phyloP scores from a whole-genome alignment of 1,140 invertebrate species.

The Lordiphosa collinella region DNA sequence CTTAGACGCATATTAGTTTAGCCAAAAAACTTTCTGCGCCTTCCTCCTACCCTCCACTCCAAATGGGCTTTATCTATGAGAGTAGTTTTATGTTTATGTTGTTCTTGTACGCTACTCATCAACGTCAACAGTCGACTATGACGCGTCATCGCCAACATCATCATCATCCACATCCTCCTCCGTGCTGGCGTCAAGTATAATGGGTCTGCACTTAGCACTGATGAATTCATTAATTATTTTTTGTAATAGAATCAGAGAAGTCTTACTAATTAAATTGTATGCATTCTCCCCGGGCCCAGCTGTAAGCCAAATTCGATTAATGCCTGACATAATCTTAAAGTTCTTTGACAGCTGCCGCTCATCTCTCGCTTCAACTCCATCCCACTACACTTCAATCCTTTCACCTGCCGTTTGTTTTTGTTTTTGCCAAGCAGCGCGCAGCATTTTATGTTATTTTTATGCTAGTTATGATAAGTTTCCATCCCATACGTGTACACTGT shows the following conservation, averaged over 20 bases:
- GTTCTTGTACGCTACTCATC: constrained; percentile 26
- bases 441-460: constrained; percentile 25
- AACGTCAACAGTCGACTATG: constrained; percentile 35
- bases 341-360: constrained; percentile 23
- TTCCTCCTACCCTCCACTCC: constrained; percentile 17
- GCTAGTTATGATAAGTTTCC: constrained; percentile 32
- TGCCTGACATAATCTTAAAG: constrained; percentile 43
- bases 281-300: constrained; percentile 8
- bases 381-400: constrained; percentile 14
- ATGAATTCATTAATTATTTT: constrained; percentile 74
- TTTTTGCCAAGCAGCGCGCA: constrained; percentile 24
- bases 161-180: constrained; percentile 12
- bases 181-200: constrained; percentile 38
- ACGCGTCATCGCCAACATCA: constrained; percentile 27
- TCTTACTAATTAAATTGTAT: constrained; percentile 60
- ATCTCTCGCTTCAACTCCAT: constrained; percentile 3
- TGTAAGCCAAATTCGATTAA: constrained; percentile 42
- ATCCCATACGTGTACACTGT: background rate
- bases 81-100: constrained; percentile 26
- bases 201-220: constrained; percentile 61
- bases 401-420: constrained; percentile 32
- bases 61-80: constrained; percentile 15
- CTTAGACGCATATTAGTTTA: constrained; percentile 1
- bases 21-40: constrained; percentile 16
- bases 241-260: constrained; percentile 46